phyloP scores from a whole-genome alignment of 2,113 vertebrate genomes.

The Leptobrachium ailaonicum region DNA sequence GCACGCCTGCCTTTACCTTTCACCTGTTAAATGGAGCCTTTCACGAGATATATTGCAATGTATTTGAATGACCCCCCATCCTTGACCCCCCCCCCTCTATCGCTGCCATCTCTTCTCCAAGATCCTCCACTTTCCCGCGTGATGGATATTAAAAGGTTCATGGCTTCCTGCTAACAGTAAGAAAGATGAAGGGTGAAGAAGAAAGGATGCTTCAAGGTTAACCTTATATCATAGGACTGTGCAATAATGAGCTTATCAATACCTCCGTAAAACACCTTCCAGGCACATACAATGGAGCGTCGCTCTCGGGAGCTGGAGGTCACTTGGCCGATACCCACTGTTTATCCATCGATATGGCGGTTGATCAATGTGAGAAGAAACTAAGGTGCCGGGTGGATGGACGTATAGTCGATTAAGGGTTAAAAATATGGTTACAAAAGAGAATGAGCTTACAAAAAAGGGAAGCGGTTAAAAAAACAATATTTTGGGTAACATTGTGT shows the following conservation, averaged over 20 bases:
- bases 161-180: slow-evolving; percentile 28
- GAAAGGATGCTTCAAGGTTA: slow-evolving; percentile 57
- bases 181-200: slow-evolving; percentile 51
- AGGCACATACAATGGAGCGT: slow-evolving; percentile 60
- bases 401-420: not conserved
- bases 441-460: too few species aligned
- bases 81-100: too few species aligned
- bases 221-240: slow-evolving; percentile 58
- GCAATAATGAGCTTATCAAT: slow-evolving; percentile 70
- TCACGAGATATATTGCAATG: slow-evolving; percentile 66
- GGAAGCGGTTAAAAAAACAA: too few species aligned
- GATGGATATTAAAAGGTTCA: slow-evolving; percentile 65
- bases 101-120: slow-evolving; percentile 54
- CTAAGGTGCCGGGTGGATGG: slow-evolving; percentile 61
- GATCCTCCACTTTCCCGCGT: slow-evolving; percentile 72
- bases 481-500: too few species aligned
- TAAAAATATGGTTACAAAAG: too few species aligned
- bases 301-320: slow-evolving; percentile 67
- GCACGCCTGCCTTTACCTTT: slow-evolving; percentile 55
- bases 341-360: slow-evolving; percentile 69
- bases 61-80: slow-evolving; percentile 61
- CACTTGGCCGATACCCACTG: slow-evolving; percentile 68
- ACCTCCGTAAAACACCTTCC: slow-evolving; percentile 69
- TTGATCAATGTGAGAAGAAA: slow-evolving; percentile 69
- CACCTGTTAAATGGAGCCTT: slow-evolving; percentile 69